phyloP scores from a whole-genome alignment of 2,113 vertebrate genomes.

The Stegostoma tigrinum region DNA sequence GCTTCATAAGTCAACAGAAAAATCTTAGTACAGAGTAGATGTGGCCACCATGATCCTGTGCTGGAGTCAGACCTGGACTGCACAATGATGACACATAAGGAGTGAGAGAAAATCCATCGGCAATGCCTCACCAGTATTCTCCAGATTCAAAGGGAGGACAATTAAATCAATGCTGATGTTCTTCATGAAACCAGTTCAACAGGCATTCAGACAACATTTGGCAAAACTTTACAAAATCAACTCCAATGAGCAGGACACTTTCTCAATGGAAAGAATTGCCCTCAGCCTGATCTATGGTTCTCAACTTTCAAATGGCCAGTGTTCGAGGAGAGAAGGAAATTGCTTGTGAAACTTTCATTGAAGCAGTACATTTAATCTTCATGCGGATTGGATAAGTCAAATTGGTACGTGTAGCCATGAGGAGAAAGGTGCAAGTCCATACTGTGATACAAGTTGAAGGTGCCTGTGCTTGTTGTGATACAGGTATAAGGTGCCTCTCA shows the following conservation, averaged over 20 bases:
- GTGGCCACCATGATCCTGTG: too few species aligned
- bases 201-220: too few species aligned
- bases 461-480: too few species aligned
- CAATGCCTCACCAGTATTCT: background rate
- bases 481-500: too few species aligned
- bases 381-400: too few species aligned
- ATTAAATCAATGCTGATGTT: background rate
- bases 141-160: background rate
- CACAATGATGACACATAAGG: too few species aligned
- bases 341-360: background rate
- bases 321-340: background rate
- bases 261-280: background rate
- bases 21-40: too few species aligned
- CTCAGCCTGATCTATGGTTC: background rate
- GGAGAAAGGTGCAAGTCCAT: background rate
- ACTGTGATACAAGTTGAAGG: too few species aligned
- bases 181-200: too few species aligned
- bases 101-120: background rate
- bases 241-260: background rate
- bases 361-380: background rate
- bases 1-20: too few species aligned
- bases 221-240: too few species aligned
- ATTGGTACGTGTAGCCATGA: background rate
- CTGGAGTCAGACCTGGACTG: too few species aligned
- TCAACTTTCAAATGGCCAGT: background rate